A percentile compares a stretch with the other conserved stretches of the same genome.
phyloP scores from a whole-genome alignment of 2,888 invertebrate species.

The Xylota segnis region DNA sequence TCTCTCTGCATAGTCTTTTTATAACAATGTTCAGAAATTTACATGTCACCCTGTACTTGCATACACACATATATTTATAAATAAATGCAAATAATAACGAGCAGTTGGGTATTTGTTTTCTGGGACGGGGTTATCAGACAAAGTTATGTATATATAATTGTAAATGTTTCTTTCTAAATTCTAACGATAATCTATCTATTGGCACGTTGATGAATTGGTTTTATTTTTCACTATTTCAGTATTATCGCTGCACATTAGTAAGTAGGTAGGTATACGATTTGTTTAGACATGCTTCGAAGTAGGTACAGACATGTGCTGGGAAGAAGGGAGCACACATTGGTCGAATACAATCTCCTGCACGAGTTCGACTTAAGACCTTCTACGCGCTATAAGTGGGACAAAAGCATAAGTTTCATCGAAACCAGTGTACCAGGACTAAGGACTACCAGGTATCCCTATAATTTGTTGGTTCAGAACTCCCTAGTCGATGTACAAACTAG shows the following conservation, averaged over 20 bases:
- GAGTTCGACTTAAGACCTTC: no score
- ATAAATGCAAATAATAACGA: constrained; percentile 3
- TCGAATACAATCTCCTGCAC: no score
- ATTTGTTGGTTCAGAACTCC: no score
- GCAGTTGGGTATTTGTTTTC: constrained; percentile 19
- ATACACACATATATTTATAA: not conserved
- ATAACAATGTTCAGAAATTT: no score
- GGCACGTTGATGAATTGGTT: constrained; percentile 16
- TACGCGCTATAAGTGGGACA: no score
- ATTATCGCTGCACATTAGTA: constrained; percentile 2
- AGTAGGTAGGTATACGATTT: not conserved
- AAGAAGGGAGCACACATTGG: no score
- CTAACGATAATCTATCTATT: constrained; percentile 18
- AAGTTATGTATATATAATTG: not conserved
- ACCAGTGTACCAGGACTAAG: no score
- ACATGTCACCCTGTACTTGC: not conserved
- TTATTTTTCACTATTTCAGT: not conserved
- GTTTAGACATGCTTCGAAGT: not conserved
- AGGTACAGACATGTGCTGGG: no score
- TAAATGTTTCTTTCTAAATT: constrained; percentile 20
- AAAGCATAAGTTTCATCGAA: no score
- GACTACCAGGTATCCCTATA: no score
- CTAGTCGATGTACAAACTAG: no score
- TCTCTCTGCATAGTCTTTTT: no score
- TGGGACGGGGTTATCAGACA: constrained; percentile 44